Base-by-base conservation (phyloP, 2,113 vertebrate species). In the Clarias gariepinus region DNA sequence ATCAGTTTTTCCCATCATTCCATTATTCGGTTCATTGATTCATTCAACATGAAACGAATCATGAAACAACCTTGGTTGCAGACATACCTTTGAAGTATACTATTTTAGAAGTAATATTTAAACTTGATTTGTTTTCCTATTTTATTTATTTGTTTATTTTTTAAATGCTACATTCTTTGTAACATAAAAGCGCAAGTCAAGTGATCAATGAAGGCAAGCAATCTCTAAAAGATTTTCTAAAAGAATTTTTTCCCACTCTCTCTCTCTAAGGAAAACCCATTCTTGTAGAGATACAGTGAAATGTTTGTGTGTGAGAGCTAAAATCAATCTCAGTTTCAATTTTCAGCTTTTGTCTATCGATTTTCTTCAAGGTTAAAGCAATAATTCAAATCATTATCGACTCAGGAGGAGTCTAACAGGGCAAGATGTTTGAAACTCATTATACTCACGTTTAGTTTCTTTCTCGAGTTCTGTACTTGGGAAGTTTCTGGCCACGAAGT, bases 341-440 rank as follows among this genome's bases (percentile, higher is more conserved):
- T 85, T 82, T 80, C 77, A 80, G 53, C 28, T 82, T 19, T 55
- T 25, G 21, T 53, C 30, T 28, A 87, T 87, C 33, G 81, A 83
- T 68, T 79, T 79, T 25, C 55, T 61, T 61, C n/a, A 76, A 79
- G 84, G 84, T 85, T 79, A 85, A 55, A 79, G 60, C 47, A 79
- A 68, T 79, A 79, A 85, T 85, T 79, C 63, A 64, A 85, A 61
- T 53, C 19, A 61, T 33, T 85, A 28, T 77, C 53, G 74, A 85
- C 33, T 78, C 60, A 13, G 30, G 36, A 63, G 41, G 28, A 79
- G 61, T 66, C 64, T 68, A 16, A 71, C 36, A 53, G 25, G 53
- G 9, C 82, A 25, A 84, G 23, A 41, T 61, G 52, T 87, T 79
- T 61, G 85, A 82, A 57, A 57, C 84, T 66, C 23, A 47, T 74